Evolutionary conservation across 1,140 invertebrate species (phyloP), one percentile per base, ranked within the genome.

Genomic region (Andricus grossulariae): DNA sequence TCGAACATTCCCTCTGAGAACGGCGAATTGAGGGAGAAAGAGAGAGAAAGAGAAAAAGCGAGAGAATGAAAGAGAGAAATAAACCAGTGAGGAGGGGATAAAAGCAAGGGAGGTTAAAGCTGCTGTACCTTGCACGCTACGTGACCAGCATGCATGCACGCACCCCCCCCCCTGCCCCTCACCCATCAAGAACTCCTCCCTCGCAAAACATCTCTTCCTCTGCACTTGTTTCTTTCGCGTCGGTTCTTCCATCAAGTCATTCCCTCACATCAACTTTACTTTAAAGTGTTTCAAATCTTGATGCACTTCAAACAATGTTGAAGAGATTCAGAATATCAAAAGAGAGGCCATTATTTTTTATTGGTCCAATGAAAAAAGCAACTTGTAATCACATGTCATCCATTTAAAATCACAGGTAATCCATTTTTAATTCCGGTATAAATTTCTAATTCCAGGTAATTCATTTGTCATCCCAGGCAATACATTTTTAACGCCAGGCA

Each of bases 81-180:
- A 71, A 25, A 76, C 32, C 55, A 50, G 73, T 49, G 76, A 79
- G 76, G 75, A 81, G 71, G 72, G 76, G 77, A 80, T 50, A 51
- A 72, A 55, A 73, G 76, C 82, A 57, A 60, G 78, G 78, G 60
- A 74, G 51, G 71, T 70, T 39, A 74, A 83, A 81, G 80, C 82
- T 85, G 83, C 78, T 82, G 82, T 84, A 84, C 81, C 81, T 85
- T 81, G 82, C 88, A 88, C 85, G 87, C 87, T 88, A 90, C 89
- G 89, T 90, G 88, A 88, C 87, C 85, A 72, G 88, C 88, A 89
- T 90, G 83, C 88, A 89, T 88, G 88, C 87, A 90, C 87, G 86
- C 88, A 83, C 82, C 84, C 77, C 32, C 80, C 80, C 72, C 73
- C 73, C 39, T 66, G 55, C 74, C 49, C 45, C 49, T 8, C 49